Base-by-base conservation (phyloP, 2,113 vertebrate species). In the Apteryx owenii region DNA sequence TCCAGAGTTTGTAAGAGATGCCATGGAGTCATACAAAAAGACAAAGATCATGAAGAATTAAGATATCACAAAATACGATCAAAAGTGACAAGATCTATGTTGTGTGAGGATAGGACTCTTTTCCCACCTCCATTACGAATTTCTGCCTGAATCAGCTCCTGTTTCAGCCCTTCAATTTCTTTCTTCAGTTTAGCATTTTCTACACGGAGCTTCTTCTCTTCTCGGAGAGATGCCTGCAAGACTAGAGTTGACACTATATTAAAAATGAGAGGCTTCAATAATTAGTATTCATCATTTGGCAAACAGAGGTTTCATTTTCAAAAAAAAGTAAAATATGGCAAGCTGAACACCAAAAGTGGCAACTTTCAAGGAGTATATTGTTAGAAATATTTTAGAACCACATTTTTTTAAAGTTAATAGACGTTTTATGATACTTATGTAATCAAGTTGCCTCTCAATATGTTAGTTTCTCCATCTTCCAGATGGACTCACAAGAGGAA, bases 181-280 rank as follows among this genome's bases (percentile, higher is more conserved):
- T 99, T 99, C 98, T 99, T 99, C 96, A 99, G 92, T 96, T 99
- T 99, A 79, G 98, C 98, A 94, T 99, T 99, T 98, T 99, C 99
- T 94, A 99, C 98, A 97, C 99, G 98, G 83, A 99, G 99, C 90
- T 99, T 99, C 98, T 99, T 99, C 97, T 99, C 99, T 96, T 99
- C 99, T 95, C 98, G 98, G 38, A 99, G 97, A 78, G 99, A 99
- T 96, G 99, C 98, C 97, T 99, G 99, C 84, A 99, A 97, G 90
- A 98, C 99, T 99, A 92, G 38, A 94, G 89, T 54, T 33, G 92
- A 84, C 46, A 84, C 48, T 17, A 53, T 10, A 68, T 88, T 95
- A 92, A 64, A 82, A 53, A 22, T 0, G 2, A 20, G 20, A 44
- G 2, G 4, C 66, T 81, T 36, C 33, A 46, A 21, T 58, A 89